Percentiles rank a stretch among this genome's conserved stretches.
These are phyloP conservation scores for Leucania comma DNA, from an alignment of 2,888 invertebrate genomes.

Conservation along the genomic window DNA sequence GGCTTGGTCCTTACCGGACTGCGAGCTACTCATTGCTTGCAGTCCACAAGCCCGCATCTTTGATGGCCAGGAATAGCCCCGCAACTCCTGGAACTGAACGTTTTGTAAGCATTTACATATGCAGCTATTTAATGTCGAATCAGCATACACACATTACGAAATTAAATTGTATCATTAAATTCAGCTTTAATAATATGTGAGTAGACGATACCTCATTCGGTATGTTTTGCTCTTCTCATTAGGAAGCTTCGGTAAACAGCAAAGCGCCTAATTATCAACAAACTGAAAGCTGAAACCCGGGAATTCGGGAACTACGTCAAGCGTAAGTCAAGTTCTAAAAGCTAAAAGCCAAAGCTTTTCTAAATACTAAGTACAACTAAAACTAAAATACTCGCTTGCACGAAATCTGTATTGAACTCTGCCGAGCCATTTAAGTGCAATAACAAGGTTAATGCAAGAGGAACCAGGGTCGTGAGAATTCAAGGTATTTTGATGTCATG, in stretches of 20 bases:
- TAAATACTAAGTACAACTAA: conserved; percentile 29
- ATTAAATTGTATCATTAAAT: neutral
- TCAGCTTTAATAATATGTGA: neutral
- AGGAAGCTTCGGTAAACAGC: conserved; percentile 30
- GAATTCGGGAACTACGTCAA: conserved; percentile 43
- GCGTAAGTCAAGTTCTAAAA: conserved; percentile 30
- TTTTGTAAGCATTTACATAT: neutral
- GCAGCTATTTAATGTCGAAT: neutral
- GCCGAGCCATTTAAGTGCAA: conserved; percentile 1
- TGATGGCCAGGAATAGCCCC: too few species aligned
- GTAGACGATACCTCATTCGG: conserved; percentile 1
- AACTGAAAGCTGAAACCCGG: conserved; percentile 31
- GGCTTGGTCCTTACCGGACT: too few species aligned
- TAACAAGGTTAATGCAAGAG: neutral
- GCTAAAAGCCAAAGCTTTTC: conserved; percentile 34
- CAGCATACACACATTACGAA: neutral
- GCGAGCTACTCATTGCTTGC: too few species aligned
- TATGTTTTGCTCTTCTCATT: conserved; percentile 28
- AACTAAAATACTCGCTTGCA: conserved; percentile 35
- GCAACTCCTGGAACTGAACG: neutral
- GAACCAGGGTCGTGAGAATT: conserved; percentile 6
- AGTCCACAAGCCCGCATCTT: too few species aligned
- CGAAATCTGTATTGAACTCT: conserved; percentile 24
- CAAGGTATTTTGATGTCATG: conserved; percentile 20
- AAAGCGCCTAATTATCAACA: conserved; percentile 53